phyloP scores from a whole-genome alignment of 1,140 invertebrate species.

The Acyrthosiphon pisum region DNA sequence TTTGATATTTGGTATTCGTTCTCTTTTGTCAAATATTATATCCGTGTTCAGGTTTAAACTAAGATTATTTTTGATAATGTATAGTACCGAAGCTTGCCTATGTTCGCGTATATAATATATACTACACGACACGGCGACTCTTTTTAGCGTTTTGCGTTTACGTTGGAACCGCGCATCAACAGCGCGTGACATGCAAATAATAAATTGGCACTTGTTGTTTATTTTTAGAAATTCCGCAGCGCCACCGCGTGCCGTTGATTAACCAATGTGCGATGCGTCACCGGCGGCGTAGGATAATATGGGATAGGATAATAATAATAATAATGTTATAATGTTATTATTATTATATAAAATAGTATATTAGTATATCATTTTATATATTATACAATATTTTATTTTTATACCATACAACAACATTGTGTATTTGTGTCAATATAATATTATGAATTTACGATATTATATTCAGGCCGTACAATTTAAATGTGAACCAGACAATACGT shows the following conservation, averaged over 20 bases:
- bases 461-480: no score
- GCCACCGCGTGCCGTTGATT: not conserved
- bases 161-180: not conserved
- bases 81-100: not conserved
- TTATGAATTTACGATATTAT: not conserved
- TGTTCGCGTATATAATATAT: not conserved
- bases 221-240: constrained; percentile 50
- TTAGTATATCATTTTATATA: no score
- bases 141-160: constrained; percentile 11
- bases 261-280: constrained; percentile 33
- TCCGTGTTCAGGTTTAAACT: not conserved
- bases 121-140: not conserved
- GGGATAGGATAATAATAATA: not conserved
- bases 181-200: constrained; percentile 18
- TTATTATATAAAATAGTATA: no score
- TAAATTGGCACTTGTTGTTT: constrained; percentile 43
- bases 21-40: not conserved
- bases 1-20: not conserved
- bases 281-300: no score
- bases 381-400: no score
- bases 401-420: not conserved
- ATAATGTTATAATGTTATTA: not conserved
- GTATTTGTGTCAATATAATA: not conserved
- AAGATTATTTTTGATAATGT: not conserved
- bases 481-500: no score